Base-by-base conservation (phyloP, 2,888 invertebrate genomes). In the Heteropelma amictum region DNA sequence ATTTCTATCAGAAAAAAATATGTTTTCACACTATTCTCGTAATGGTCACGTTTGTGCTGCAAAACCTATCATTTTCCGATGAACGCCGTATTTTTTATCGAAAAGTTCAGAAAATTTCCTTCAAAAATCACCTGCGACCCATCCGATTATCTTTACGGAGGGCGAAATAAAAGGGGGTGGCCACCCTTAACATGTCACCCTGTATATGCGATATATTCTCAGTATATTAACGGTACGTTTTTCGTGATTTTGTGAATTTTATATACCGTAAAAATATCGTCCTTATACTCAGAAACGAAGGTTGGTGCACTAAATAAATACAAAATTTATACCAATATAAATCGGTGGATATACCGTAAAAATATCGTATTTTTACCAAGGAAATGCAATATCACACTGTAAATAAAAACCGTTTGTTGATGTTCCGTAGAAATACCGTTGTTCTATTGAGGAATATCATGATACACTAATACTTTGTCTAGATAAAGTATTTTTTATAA, bases 361-460 rank as follows among this genome's bases (percentile, higher is more conserved):
- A 47, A 10, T 47, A 47, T 23, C 47, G 21, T 47, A 47, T 23
- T 23, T 47, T 26, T 47, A 47, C 23, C 47, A 26, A 21, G n/a
- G 23, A 47, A 47, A 23, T 23, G 23, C 47, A 47, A 47, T 47
- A 47, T 47, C 23, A 23, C 23, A 47, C 47, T 47, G 14, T 40
- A 47, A 23, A 47, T 47, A 26, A 47, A 21, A 47, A 26, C 47
- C 21, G 21, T 47, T 47, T 47, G n/a, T 47, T 47, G 47, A 47
- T 12, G 12, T 47, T 23, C 26, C 47, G 47, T 47, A 12, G 8
- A 47, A 47, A 47, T 47, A 47, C 47, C 47, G 47, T 47, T 47
- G 8, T 47, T 23, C 47, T 23, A 23, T 21, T 2, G 26, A 47
- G n/a, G n/a, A n/a, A 47, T 47, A 21, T 23, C 47, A 47, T 26